Conservation (phyloP, 2,113 vertebrate genomes). For the Mus pahari region DNA sequence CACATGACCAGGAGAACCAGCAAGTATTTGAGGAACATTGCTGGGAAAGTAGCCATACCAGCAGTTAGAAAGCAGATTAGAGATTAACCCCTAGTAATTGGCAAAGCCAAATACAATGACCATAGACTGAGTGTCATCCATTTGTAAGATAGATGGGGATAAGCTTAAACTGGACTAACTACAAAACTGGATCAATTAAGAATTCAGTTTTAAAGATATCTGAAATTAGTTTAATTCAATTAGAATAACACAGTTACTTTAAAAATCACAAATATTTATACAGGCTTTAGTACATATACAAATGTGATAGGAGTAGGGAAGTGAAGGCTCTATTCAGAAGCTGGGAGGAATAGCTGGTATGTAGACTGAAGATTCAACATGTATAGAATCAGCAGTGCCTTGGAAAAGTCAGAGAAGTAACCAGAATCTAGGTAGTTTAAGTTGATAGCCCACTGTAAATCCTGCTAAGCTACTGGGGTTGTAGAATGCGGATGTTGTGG, state of each 20-base stretch:
- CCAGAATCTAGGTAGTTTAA: neutral
- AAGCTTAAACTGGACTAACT: too few species aligned
- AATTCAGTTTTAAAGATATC: constrained; percentile 4
- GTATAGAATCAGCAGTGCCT: neutral
- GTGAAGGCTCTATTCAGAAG: neutral
- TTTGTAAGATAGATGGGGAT: too few species aligned
- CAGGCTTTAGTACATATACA: neutral
- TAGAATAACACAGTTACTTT: neutral
- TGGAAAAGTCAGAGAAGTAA: neutral
- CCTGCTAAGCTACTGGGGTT: neutral
- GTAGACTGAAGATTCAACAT: neutral
- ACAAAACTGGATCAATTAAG: constrained; percentile 62
- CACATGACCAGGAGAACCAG: too few species aligned
- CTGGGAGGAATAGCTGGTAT: neutral
- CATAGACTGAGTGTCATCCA: too few species aligned
- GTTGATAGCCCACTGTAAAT: neutral
- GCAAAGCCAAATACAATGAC: too few species aligned
- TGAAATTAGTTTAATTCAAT: constrained; percentile 42
- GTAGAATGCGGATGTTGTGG: neutral
- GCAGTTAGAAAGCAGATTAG: too few species aligned
- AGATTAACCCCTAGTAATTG: too few species aligned
- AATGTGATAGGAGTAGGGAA: neutral
- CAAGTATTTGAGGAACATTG: too few species aligned
- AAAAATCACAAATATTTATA: neutral
- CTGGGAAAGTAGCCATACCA: too few species aligned